These are phyloP conservation scores for Dasypus novemcinctus DNA, from an alignment of 2,113 vertebrate species.

Conservation along the genomic window DNA sequence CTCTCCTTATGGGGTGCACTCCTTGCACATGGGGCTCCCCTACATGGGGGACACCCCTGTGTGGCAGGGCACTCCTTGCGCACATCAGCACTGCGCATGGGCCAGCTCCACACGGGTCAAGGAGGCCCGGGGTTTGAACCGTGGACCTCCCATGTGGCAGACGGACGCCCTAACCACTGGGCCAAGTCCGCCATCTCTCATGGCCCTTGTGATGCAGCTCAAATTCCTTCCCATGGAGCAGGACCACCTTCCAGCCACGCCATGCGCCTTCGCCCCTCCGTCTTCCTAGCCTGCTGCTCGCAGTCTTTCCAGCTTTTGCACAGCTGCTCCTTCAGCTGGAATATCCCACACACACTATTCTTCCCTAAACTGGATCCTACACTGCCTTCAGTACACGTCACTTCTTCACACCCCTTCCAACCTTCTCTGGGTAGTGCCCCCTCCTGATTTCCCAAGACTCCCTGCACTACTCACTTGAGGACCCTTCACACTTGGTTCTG, in stretches of 20 bases:
- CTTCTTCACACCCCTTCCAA: not conserved
- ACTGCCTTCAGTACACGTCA: too few species aligned
- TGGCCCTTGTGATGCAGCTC: not conserved
- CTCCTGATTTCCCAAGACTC: not conserved
- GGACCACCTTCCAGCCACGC: too few species aligned
- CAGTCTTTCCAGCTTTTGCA: not conserved
- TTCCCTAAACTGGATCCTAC: not conserved
- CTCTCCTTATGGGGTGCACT: too few species aligned
- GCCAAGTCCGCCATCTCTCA: too few species aligned
- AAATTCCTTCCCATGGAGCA: not conserved
- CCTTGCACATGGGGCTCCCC: too few species aligned
- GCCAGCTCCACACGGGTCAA: too few species aligned
- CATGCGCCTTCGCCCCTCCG: not conserved
- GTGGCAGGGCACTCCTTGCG: too few species aligned
- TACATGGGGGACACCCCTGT: too few species aligned
- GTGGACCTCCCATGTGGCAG: too few species aligned
- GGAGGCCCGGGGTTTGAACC: too few species aligned
- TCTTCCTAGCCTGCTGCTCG: not conserved
- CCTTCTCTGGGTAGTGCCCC: not conserved
- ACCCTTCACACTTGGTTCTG: not conserved
- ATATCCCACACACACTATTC: fast-evolving
- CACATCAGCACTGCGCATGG: too few species aligned
- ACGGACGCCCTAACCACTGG: too few species aligned
- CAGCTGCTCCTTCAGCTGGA: not conserved
- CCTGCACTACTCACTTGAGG: not conserved